These are phyloP conservation scores for Amphiduros pacificus DNA, from an alignment of 2,888 invertebrate species.

Conservation along the genomic window DNA sequence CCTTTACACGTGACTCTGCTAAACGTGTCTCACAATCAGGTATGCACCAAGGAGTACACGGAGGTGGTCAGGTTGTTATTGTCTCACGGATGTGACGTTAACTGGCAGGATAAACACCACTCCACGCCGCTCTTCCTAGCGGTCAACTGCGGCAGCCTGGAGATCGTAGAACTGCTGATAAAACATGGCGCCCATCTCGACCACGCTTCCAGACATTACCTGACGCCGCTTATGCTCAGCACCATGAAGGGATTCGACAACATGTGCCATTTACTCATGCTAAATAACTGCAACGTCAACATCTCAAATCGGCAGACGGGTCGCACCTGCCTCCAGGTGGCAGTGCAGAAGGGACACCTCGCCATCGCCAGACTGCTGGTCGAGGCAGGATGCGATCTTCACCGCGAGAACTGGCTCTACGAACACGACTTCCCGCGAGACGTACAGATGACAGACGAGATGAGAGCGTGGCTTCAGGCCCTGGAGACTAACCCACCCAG, in stretches of 20 bases:
- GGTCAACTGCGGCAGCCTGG: conserved; percentile 15
- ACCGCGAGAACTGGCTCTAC: not conserved
- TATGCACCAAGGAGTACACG: conserved; percentile 1
- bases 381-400: conserved; percentile 8
- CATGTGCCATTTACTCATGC: conserved; percentile 6
- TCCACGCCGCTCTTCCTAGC: conserved; percentile 25
- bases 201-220: conserved; percentile 15
- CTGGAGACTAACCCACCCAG: not conserved
- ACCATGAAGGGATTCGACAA: conserved; percentile 19
- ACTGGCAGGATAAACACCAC: conserved; percentile 12
- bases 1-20: conserved; percentile 23
- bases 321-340: conserved; percentile 13
- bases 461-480: conserved; percentile 1
- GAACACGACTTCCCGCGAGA: not conserved
- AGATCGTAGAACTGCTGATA: conserved; percentile 13
- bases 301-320: not conserved
- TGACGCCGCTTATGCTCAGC: conserved; percentile 20
- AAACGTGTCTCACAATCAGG: conserved; percentile 13
- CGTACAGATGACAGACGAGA: not conserved
- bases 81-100: conserved; percentile 9
- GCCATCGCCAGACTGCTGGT: conserved; percentile 14
- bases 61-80: conserved; percentile 15
- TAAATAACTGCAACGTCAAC: conserved; percentile 19
- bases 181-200: conserved; percentile 16
- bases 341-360: conserved; percentile 15